Evolutionary conservation across 2,113 vertebrate species (phyloP).

Genomic region (Gobio gobio): DNA sequence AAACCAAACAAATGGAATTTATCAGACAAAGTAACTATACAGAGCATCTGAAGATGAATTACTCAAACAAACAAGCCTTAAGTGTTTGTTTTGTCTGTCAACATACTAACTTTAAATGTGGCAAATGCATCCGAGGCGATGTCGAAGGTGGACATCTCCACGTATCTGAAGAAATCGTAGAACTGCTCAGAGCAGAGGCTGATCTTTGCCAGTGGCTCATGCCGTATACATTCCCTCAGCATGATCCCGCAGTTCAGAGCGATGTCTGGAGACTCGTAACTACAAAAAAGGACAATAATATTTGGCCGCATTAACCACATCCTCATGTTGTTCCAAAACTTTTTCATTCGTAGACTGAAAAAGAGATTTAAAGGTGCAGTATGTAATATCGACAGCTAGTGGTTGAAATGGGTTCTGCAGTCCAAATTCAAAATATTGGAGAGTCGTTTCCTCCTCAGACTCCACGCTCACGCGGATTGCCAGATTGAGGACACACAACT

Average conservation of each 20-base stretch:
- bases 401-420: too few species aligned
- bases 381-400: too few species aligned
- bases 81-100: not conserved
- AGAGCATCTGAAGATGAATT: not conserved
- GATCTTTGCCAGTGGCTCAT: slow-evolving; percentile 92
- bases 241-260: slow-evolving; percentile 96
- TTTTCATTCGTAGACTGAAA: not conserved
- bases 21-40: not conserved
- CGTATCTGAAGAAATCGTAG: slow-evolving; percentile 93
- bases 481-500: too few species aligned
- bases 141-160: slow-evolving; percentile 97
- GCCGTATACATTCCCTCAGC: slow-evolving; percentile 94
- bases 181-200: slow-evolving; percentile 91
- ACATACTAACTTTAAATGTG: slow-evolving; percentile 91
- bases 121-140: slow-evolving; percentile 98
- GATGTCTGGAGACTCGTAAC: slow-evolving; percentile 92
- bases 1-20: slow-evolving; percentile 15
- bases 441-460: too few species aligned
- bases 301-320: not conserved
- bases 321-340: not conserved
- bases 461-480: too few species aligned
- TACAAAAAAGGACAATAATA: slow-evolving; percentile 54
- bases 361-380: not conserved
- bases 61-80: not conserved
- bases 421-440: too few species aligned